Percentiles rank a stretch among this genome's conserved stretches.
Conservation (phyloP, 2,888 invertebrate genomes). For the Mactromeris polynyma region DNA sequence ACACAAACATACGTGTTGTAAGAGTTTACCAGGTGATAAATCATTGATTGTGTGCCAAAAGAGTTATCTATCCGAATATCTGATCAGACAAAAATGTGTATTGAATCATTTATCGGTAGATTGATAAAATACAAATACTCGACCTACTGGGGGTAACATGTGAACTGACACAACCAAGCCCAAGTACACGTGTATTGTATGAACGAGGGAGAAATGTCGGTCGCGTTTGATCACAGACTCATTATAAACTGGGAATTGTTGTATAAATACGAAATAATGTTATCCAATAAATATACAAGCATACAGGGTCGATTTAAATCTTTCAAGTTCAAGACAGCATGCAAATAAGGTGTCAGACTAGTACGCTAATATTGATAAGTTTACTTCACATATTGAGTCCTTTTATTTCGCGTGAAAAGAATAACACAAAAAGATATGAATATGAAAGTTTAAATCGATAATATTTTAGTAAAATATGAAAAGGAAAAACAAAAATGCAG, state of each 20-base stretch:
- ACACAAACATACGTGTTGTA: background rate
- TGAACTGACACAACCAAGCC: background rate
- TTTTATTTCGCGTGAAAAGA: background rate
- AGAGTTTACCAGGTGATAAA: background rate
- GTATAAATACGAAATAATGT: background rate
- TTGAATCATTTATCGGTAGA: background rate
- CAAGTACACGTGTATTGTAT: background rate
- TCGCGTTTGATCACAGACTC: background rate
- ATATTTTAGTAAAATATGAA: background rate
- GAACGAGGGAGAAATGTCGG: background rate
- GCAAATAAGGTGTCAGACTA: background rate
- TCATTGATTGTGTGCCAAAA: background rate
- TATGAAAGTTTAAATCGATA: background rate
- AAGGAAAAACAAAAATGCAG: background rate
- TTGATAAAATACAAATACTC: background rate
- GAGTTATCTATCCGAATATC: background rate
- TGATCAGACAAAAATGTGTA: slow-evolving; percentile 11
- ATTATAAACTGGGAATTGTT: background rate
- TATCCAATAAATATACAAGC: background rate
- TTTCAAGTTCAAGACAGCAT: background rate
- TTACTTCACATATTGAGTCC: background rate
- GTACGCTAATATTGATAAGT: too few species aligned
- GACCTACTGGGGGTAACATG: background rate
- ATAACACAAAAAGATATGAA: background rate
- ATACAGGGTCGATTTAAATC: background rate